phyloP scores from a whole-genome alignment of 92 coral and sea anemone genomes.

The Parazoanthus atlanticus region DNA sequence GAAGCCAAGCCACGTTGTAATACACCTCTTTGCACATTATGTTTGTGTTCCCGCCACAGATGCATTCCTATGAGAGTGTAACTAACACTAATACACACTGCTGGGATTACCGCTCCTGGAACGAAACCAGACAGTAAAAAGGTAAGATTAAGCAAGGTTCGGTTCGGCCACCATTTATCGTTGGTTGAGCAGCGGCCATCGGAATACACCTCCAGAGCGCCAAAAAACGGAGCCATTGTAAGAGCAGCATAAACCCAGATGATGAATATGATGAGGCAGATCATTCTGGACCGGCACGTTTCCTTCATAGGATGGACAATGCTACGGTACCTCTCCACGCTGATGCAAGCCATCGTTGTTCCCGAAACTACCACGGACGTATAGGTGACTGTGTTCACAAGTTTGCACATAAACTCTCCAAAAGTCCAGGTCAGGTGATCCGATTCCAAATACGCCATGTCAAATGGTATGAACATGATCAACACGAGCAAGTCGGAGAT shows the following conservation, averaged over 20 bases:
- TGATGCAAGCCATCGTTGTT: slow-evolving; percentile 43
- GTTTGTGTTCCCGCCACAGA: slow-evolving; percentile 20
- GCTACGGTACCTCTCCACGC: slow-evolving; percentile 42
- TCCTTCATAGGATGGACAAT: slow-evolving; percentile 33
- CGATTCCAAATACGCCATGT: slow-evolving; percentile 41
- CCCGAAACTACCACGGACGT: slow-evolving; percentile 43
- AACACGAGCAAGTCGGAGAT: slow-evolving; percentile 44
- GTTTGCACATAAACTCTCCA: slow-evolving; percentile 44
- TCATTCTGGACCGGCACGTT: slow-evolving; percentile 9
- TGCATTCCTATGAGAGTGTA: slow-evolving; percentile 48
- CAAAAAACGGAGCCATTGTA: slow-evolving; percentile 15
- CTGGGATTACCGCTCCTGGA: slow-evolving; percentile 57
- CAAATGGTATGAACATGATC: slow-evolving; percentile 44
- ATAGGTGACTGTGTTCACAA: slow-evolving; percentile 36
- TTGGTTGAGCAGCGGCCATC: not conserved
- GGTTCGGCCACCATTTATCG: not conserved
- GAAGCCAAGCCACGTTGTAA: slow-evolving; percentile 7
- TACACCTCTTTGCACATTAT: not conserved
- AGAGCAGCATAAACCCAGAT: slow-evolving; percentile 19
- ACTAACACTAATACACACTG: slow-evolving; percentile 45
- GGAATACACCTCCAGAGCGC: not conserved
- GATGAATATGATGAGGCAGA: not conserved
- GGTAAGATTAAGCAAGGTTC: slow-evolving; percentile 24
- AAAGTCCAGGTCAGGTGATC: slow-evolving; percentile 32
- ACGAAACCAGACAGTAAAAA: slow-evolving; percentile 41